Base-by-base conservation (phyloP, 2,797 vertebrate genomes). In the Ateles fusciceps region DNA sequence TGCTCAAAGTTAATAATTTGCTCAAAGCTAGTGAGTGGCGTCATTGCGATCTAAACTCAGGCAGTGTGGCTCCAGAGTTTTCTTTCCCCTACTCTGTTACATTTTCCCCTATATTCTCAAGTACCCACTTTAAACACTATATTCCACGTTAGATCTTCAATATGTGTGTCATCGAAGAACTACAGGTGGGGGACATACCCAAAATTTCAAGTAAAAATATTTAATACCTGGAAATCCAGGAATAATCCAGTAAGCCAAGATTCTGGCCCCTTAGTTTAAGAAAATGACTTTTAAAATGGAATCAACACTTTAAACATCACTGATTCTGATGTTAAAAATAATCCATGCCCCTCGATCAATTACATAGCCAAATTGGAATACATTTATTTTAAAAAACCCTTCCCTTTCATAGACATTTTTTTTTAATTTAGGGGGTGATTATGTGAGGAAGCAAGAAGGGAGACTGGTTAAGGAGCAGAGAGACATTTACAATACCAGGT, bases 311-410 rank as follows among this genome's bases (percentile, higher is more conserved):
- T 91, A 95, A 84, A 87, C 8, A 13, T 52, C 68, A 91, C 9
- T 83, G 87, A 78, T 92, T 79, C 75, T 78, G 30, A 68, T 72
- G 14, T 87, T 93, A 95, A 94, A 94, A 64, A 76, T 91, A 80
- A 89, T 28, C 13, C 75, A 36, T 42, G 48, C 7, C 44, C 42
- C 14, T 95, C 14, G 48, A 17, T 26, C 55, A 72, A 75, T 72
- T 93, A 80, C 7, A 78, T 81, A 59, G 72, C 21, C 81, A 80
- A 85, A 81, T 4, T 71, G n/a, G 68, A 71, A 71, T 36, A 39
- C 36, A 71, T 59, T 30, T 92, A 84, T 59, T 50, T 22, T 36
- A 36, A 89, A 89, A 30, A 50, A 80, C 3, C 1, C 22, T 95
- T 94, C 3, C 5, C 9, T 94, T 81, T 75, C 8, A 74, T 9